These are phyloP conservation scores for Rattus norvegicus DNA, from an alignment of 2,113 vertebrate genomes.

Conservation along the genomic window GRCr8 NC_086027.1:76500001-76500500, in stretches of 20 bases:
- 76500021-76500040: not conserved
- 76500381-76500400: slow-evolving; percentile 61
- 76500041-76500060: not conserved
- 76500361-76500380: slow-evolving; percentile 58
- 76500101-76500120: not conserved
- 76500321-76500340: slow-evolving; percentile 17
- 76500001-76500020: not conserved
- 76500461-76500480: slow-evolving; percentile 5
- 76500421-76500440: slow-evolving; percentile 75
- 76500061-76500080: too few species aligned
- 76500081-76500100: not conserved
- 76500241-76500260: slow-evolving; percentile 53
- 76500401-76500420: slow-evolving; percentile 51
- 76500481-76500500: slow-evolving; percentile 28
- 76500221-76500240: slow-evolving; percentile 59
- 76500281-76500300: slow-evolving; percentile 58
- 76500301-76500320: slow-evolving; percentile 52
- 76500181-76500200: slow-evolving; percentile 18
- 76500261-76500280: slow-evolving; percentile 1
- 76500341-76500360: slow-evolving; percentile 23
- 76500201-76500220: slow-evolving; percentile 57
- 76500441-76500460: slow-evolving; percentile 58
- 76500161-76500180: not conserved
- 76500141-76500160: not conserved
- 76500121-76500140: not conserved